These are phyloP conservation scores for Crotalus viridis DNA, from an alignment of 2,113 vertebrate species.

Conservation along the genomic window DNA sequence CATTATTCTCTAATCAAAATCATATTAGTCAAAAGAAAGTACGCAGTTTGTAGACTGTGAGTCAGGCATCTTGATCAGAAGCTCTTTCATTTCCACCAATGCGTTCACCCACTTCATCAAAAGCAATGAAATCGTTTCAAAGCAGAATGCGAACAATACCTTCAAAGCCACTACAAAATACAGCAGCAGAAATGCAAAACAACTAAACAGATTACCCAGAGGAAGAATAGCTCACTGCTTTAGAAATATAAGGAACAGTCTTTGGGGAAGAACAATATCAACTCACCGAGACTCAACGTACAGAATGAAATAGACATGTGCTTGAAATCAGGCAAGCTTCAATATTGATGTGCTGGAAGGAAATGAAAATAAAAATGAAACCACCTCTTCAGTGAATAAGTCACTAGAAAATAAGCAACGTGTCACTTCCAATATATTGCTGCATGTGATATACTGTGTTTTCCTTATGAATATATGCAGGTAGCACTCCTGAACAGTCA, in stretches of 20 bases:
- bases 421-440: conserved; percentile 16
- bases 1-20: neutral
- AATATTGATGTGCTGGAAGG: conserved; percentile 7
- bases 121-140: conserved; percentile 18
- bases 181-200: neutral
- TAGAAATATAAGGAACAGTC: neutral
- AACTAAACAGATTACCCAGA: conserved; percentile 39
- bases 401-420: neutral
- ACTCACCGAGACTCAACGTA: conserved; percentile 22
- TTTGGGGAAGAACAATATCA: conserved; percentile 30
- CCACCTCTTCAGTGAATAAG: conserved; percentile 23
- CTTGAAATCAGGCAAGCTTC: neutral
- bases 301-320: conserved; percentile 7
- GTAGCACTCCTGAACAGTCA: neutral
- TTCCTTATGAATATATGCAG: neutral
- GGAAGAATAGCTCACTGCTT: conserved; percentile 36
- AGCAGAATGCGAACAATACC: conserved; percentile 21
- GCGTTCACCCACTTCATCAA: neutral
- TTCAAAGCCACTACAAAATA: conserved; percentile 2
- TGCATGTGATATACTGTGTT: neutral
- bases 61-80: neutral
- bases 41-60: neutral
- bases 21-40: neutral
- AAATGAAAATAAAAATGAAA: conserved; percentile 31
- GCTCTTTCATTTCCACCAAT: neutral